Base-by-base conservation (phyloP, 2,888 invertebrate species). In the Cynaeus angustus region DNA sequence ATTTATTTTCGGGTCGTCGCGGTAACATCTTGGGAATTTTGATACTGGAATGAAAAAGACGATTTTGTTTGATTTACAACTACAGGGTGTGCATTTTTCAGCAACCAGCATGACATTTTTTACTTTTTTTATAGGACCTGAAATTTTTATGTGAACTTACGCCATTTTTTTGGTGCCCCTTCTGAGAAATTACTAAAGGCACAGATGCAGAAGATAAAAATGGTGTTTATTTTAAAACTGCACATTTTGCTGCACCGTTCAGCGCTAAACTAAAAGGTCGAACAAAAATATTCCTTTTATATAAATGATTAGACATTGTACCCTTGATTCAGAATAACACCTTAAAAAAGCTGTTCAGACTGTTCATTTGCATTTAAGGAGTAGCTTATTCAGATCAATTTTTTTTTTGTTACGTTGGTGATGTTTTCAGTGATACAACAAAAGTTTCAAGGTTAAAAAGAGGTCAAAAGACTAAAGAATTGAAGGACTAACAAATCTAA, bases 11-110 rank as follows among this genome's bases (percentile, higher is more conserved):
- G 85, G 84, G 77, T 86, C 86, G 56, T 76, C 84, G 26, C 82
- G 80, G 46, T 80, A 82, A 66, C 86, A 87, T 76, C 84, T 80
- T 67, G 84, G 83, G 33, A 87, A 74, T 71, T 80, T 85, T 0
- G 80, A 46, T 9, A 85, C 86, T 86, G 50, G n/a, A n/a, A n/a
- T n/a, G n/a, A n/a, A n/a, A n/a, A n/a, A n/a, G n/a, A n/a, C n/a
- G n/a, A n/a, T n/a, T n/a, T n/a, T n/a, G n/a, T n/a, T n/a, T n/a
- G n/a, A n/a, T n/a, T n/a, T n/a, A n/a, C n/a, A n/a, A n/a, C n/a
- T n/a, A n/a, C n/a, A n/a, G n/a, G n/a, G n/a, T n/a, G n/a, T n/a
- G n/a, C n/a, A n/a, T n/a, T n/a, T n/a, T n/a, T n/a, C n/a, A n/a
- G n/a, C n/a, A n/a, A n/a, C n/a, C n/a, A n/a, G 9, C 8, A 30